phyloP scores from a whole-genome alignment of 64 coral and sea anemone genomes.

The Acropora yongei region DNA sequence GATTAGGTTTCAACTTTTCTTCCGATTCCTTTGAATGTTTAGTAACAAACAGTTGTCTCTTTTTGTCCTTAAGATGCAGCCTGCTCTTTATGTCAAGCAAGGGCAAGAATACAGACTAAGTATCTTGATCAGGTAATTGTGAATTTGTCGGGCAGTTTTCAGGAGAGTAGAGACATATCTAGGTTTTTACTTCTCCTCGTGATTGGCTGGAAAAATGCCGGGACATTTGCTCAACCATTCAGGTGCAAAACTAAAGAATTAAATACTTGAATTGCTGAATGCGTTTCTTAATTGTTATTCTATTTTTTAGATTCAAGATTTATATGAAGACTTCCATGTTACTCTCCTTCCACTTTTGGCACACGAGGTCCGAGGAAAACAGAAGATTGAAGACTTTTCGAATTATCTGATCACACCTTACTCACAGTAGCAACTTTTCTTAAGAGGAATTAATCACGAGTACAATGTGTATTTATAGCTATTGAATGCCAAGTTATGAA shows the following conservation, averaged over 20 bases:
- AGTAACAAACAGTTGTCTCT: not conserved
- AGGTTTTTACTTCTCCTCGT: not conserved
- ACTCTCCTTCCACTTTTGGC: conserved; percentile 80
- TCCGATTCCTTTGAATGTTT: not conserved
- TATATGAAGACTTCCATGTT: conserved; percentile 99
- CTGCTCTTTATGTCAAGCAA: conserved; percentile 74
- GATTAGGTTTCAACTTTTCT: too few relatives aligned
- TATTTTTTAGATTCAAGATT: conserved; percentile 84
- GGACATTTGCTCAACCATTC: too few relatives aligned
- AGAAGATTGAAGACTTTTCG: conserved; percentile 84
- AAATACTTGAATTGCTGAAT: too few relatives aligned
- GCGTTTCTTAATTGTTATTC: not conserved
- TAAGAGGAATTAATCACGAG: not conserved
- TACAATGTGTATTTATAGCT: not conserved
- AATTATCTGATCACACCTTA: conserved; percentile 57
- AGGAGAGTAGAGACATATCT: not conserved
- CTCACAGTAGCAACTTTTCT: not conserved
- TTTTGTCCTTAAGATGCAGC: not conserved
- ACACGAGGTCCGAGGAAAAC: conserved; percentile 86
- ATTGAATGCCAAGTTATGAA: not conserved
- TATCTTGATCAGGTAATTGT: conserved; percentile 92
- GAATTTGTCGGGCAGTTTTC: not conserved
- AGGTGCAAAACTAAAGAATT: too few relatives aligned
- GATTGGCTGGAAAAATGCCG: not conserved
- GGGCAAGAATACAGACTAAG: conserved; percentile 87